Conservation (phyloP, 2,797 vertebrate genomes). For the Acestrorhynchus altus region DNA sequence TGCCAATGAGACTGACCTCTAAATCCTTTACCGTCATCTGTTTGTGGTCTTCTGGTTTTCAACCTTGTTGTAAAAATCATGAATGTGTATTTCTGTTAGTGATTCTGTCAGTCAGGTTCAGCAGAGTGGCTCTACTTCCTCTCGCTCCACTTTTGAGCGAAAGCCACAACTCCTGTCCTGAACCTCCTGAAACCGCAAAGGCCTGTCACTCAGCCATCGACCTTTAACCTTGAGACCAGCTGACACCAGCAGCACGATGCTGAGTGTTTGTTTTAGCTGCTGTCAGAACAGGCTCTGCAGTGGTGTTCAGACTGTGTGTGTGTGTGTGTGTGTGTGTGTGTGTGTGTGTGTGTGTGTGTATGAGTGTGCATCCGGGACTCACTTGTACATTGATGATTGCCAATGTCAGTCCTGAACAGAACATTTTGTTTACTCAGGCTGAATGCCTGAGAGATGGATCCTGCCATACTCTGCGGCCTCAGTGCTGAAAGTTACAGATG, state of each 20-base stretch:
- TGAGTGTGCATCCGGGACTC: slow-evolving; percentile 8
- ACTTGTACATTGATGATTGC: slow-evolving; percentile 34
- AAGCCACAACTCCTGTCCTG: slow-evolving; percentile 13
- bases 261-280: slow-evolving; percentile 51
- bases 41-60: neutral
- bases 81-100: neutral
- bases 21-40: neutral
- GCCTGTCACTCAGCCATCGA: slow-evolving; percentile 46
- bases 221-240: slow-evolving; percentile 48
- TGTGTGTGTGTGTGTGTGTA: neutral
- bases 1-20: neutral
- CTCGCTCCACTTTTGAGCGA: neutral
- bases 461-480: neutral
- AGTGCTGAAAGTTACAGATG: slow-evolving; percentile 4
- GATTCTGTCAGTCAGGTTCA: neutral
- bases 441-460: slow-evolving; percentile 2
- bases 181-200: slow-evolving; percentile 10
- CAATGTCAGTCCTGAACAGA: slow-evolving; percentile 2
- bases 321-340: neutral
- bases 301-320: slow-evolving; percentile 7
- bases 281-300: slow-evolving; percentile 36
- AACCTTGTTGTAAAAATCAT: neutral
- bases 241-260: slow-evolving; percentile 37
- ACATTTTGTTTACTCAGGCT: slow-evolving; percentile 13
- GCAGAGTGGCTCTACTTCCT: neutral